Percentiles rank a stretch among this genome's conserved stretches.
These are phyloP conservation scores for Epinephelus lanceolatus DNA, from an alignment of 2,113 vertebrate species.

Conservation along the genomic window DNA sequence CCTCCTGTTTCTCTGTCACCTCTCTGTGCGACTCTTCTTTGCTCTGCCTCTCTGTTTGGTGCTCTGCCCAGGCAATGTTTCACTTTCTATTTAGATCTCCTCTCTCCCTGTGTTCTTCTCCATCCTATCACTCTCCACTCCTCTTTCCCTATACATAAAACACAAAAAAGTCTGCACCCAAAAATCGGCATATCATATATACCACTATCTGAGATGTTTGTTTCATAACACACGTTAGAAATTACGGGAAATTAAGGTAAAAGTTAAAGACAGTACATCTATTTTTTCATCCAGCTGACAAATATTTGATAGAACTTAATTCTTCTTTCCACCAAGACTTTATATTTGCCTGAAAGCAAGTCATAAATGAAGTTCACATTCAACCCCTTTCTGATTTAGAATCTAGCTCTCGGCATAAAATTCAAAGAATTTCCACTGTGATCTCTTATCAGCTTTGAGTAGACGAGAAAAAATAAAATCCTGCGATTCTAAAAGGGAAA, in stretches of 20 bases:
- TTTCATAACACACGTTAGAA: background rate
- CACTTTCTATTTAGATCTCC: constrained; percentile 31
- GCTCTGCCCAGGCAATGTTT: constrained; percentile 1
- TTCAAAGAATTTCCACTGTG: background rate
- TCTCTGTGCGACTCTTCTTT: constrained; percentile 2
- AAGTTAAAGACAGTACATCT: background rate
- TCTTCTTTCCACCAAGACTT: background rate
- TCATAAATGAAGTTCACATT: constrained; percentile 7
- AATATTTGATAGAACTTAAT: constrained; percentile 5
- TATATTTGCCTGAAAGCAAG: background rate
- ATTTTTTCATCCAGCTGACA: constrained; percentile 5
- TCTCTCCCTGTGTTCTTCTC: background rate
- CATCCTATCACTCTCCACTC: background rate
- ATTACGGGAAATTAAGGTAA: background rate
- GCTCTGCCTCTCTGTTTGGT: constrained; percentile 16
- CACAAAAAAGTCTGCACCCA: background rate
- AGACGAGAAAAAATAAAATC: background rate
- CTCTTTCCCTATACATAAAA: background rate
- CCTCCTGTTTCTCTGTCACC: constrained; percentile 19
- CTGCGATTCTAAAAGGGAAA: background rate
- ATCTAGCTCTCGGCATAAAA: background rate
- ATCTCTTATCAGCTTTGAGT: constrained; percentile 11
- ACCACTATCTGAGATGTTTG: background rate
- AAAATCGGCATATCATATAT: background rate
- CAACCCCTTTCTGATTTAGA: background rate